phyloP scores from a whole-genome alignment of 2,888 invertebrate genomes.

The Drosophila basisetae region DNA sequence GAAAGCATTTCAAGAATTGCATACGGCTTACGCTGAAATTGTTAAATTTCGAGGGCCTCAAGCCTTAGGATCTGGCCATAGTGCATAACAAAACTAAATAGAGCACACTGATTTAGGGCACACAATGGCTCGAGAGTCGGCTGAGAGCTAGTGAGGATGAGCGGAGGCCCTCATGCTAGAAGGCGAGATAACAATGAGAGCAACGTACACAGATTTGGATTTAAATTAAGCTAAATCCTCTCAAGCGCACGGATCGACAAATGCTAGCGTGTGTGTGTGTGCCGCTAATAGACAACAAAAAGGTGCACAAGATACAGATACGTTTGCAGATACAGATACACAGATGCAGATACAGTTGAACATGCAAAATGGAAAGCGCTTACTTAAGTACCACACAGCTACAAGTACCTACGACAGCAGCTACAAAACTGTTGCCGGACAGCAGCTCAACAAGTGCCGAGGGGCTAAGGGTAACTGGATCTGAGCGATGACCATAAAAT shows the following conservation, averaged over 20 bases:
- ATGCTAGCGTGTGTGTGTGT: conserved; percentile 17
- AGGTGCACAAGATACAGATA: conserved; percentile 56
- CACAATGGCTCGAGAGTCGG: conserved; percentile 32
- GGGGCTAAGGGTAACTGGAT: conserved; percentile 33
- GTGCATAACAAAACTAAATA: conserved; percentile 49
- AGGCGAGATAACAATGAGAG: conserved; percentile 47
- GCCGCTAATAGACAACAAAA: conserved; percentile 76
- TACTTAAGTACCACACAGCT: conserved; percentile 64
- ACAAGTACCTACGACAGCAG: conserved; percentile 67
- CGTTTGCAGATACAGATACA: conserved; percentile 33
- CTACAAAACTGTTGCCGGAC: conserved; percentile 63
- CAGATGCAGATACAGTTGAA: conserved; percentile 34
- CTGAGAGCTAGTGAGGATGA: conserved; percentile 5
- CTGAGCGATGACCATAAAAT: conserved; percentile 73
- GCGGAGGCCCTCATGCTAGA: not conserved
- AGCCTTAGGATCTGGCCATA: conserved; percentile 29
- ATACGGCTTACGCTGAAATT: conserved; percentile 43
- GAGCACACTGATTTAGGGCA: conserved; percentile 33
- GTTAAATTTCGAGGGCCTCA: conserved; percentile 53
- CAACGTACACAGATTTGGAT: conserved; percentile 71
- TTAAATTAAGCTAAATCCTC: conserved; percentile 79
- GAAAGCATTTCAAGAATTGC: conserved; percentile 31
- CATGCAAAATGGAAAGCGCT: conserved; percentile 63
- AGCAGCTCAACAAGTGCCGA: conserved; percentile 67
- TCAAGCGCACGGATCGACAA: conserved; percentile 58